These are phyloP conservation scores for Ephestia elutella DNA, from an alignment of 1,140 invertebrate species.

Conservation along the genomic window DNA sequence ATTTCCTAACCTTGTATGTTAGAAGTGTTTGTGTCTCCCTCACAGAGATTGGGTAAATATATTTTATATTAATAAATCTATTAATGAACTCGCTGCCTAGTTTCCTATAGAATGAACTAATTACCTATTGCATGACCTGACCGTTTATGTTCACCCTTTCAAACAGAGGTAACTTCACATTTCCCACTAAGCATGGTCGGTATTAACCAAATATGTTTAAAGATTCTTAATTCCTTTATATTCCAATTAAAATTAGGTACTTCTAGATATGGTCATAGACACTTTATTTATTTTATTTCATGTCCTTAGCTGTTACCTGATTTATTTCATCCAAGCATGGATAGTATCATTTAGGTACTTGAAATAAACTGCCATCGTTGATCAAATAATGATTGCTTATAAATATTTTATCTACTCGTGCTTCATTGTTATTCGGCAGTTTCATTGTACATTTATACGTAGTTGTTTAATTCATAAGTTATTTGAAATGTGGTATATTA, in stretches of 20 bases:
- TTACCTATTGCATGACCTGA: conserved; percentile 57
- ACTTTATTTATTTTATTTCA: conserved; percentile 25
- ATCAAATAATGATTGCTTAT: neutral
- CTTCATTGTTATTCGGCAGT: conserved; percentile 17
- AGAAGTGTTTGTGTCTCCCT: conserved; percentile 68
- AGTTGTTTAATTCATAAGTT: neutral
- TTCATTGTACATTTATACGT: conserved; percentile 15
- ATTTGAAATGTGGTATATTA: conserved; percentile 12
- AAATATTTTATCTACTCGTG: neutral
- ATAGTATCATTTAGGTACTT: neutral
- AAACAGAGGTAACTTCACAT: conserved; percentile 38
- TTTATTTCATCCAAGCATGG: conserved; percentile 29
- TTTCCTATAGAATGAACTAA: conserved; percentile 69
- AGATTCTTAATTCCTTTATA: conserved; percentile 1
- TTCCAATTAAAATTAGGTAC: conserved; percentile 5
- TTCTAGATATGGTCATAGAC: conserved; percentile 26
- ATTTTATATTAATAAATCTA: conserved; percentile 65
- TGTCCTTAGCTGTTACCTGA: conserved; percentile 18
- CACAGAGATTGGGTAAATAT: conserved; percentile 70
- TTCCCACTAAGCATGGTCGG: conserved; percentile 51
- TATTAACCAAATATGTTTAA: conserved; percentile 20
- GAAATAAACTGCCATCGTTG: conserved; percentile 15
- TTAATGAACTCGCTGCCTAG: conserved; percentile 58
- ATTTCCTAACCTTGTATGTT: conserved; percentile 53
- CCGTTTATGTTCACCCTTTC: conserved; percentile 49